Evolutionary conservation across 2,797 vertebrate genomes (phyloP).

Genomic region (Cebuella pygmaea): DNA sequence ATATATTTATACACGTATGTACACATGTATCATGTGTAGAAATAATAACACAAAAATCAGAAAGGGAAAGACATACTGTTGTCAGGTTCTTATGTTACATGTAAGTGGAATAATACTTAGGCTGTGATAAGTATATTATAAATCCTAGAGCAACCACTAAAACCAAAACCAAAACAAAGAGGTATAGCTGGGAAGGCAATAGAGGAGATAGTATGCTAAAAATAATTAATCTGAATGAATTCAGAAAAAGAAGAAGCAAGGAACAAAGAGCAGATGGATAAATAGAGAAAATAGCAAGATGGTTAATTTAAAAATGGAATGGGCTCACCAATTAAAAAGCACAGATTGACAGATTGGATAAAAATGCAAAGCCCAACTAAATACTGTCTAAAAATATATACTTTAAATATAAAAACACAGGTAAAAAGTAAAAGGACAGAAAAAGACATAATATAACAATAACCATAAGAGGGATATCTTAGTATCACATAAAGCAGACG

Average conservation of each 20-base stretch:
- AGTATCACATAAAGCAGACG: not conserved
- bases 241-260: slow-evolving; percentile 34
- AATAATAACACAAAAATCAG: not conserved
- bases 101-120: not conserved
- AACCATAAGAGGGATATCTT: not conserved
- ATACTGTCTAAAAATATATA: not conserved
- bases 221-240: slow-evolving; percentile 52
- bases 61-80: not conserved
- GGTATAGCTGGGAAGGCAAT: not conserved
- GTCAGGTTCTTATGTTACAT: not conserved
- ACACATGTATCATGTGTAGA: not conserved
- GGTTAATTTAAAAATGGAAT: slow-evolving; percentile 57
- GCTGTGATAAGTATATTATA: not conserved
- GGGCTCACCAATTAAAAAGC: slow-evolving; percentile 52
- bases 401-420: slow-evolving; percentile 29
- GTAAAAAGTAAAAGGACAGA: slow-evolving; percentile 15
- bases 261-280: slow-evolving; percentile 47
- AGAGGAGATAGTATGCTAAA: slow-evolving; percentile 8
- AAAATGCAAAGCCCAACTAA: slow-evolving; percentile 23
- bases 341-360: slow-evolving; percentile 37
- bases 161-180: not conserved
- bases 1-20: not conserved
- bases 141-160: not conserved
- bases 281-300: slow-evolving; percentile 58
- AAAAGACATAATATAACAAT: not conserved